Base-by-base conservation (phyloP, 2,113 vertebrate genomes). In the Oophaga pumilio region DNA sequence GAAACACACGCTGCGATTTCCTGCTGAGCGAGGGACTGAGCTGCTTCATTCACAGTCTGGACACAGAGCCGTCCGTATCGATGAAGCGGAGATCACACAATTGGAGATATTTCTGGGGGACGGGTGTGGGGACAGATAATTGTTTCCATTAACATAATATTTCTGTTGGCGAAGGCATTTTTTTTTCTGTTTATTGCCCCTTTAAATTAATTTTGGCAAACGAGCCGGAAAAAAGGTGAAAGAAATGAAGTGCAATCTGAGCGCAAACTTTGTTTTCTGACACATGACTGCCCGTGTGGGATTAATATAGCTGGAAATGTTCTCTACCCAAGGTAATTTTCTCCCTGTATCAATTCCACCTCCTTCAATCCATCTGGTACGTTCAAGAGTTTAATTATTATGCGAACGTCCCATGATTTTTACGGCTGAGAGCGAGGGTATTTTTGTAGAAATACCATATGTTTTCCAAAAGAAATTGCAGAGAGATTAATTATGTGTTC, bases 401-500 rank as follows among this genome's bases (percentile, higher is more conserved):
- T 85, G 90, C 90, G 90, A 87, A 89, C 89, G 88, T 90, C 91
- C 91, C 90, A 90, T 90, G 93, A 94, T 90, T 93, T 87, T 90
- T 89, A 91, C 86, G 93, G 91, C 89, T 93, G 93, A 94, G 92
- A 92, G 91, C 90, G 91, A 85, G 91, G 92, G 78, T 82, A 88
- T 66, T 89, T 91, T 87, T 92, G 91, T 89, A 93, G 89, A 93
- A 94, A 95, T 90, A 92, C 92, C 93, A 90, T 92, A 94, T 93
- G 94, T 90, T 94, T 94, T 91, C 92, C 92, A 88, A 89, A 43
- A 82, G 90, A 90, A 93, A 94, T 90, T 10, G 62, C 62, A 92
- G 91, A 89, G 92, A 90, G 92, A 95, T 93, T 94, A 94, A 94
- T 95, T 93, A 94, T 89, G 89, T 95, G 90, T 91, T 92, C 89